Evolutionary conservation across 2,888 invertebrate species (phyloP), one percentile per base, ranked within the genome.

Genomic region (Meliscaeva auricollis): DNA sequence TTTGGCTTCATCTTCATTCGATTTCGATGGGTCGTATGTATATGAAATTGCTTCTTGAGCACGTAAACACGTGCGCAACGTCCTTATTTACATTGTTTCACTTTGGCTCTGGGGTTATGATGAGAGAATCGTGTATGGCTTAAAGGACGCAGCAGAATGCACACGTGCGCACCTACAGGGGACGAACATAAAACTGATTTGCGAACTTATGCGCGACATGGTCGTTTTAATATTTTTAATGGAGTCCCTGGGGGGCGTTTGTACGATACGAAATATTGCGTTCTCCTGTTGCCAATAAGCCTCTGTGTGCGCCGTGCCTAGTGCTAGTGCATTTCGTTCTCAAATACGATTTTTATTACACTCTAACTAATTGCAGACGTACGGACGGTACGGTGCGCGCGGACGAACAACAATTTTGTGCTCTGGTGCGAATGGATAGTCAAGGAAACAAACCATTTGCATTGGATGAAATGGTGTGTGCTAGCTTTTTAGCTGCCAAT

Each of bases 151-250:
- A 74, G 66, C 87, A 87, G 87, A 87, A 87, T 88, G 91, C 89
- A 91, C 91, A 91, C 91, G 91, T 91, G 91, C 91, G 91, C 90
- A 91, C 91, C 91, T 90, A 90, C 90, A 89, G 91, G 91, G 91
- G 90, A 91, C 89, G 76, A 75, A 81, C 62, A 73, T 50, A 44
- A 58, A 77, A 73, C 76, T 81, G 85, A 85, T 81, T 85, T 85
- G 85, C 80, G 69, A 85, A 76, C 76, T 73, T 81, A 81, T 85
- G 80, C 85, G 76, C 85, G 85, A 85, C 85, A 81, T 85, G 85
- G 85, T 77, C 62, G 80, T 68, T 85, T 85, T 81, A 81, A 85
- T 85, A 85, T 77, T 81, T 84, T 80, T 76, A 85, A 85, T 85
- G 76, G 81, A 85, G 75, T 85, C 85, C 81, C 81, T 81, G 60